phyloP scores from a whole-genome alignment of 2,113 vertebrate genomes.

The Rhinolophus sinicus region DNA sequence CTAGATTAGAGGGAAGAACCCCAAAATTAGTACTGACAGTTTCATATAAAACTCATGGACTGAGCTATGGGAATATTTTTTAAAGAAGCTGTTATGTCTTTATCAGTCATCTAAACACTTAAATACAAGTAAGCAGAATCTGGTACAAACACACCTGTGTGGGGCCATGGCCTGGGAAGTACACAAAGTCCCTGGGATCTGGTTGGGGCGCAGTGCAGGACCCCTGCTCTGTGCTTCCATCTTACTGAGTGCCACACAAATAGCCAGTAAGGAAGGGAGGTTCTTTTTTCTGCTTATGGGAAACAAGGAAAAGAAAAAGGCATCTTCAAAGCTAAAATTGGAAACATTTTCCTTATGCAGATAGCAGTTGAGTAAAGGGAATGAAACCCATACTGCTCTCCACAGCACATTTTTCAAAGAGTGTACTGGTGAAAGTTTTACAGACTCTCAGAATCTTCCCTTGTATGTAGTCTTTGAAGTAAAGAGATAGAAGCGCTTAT shows the following conservation, averaged over 20 bases:
- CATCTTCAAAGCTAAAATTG: conserved; percentile 57
- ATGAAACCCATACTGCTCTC: neutral
- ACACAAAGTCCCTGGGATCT: neutral
- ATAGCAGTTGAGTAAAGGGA: conserved; percentile 1
- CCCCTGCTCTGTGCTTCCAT: neutral
- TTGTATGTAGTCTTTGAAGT: conserved; percentile 63
- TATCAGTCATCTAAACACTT: neutral
- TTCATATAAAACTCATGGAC: neutral
- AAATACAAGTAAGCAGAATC: neutral
- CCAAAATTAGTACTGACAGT: neutral
- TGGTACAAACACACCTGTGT: neutral
- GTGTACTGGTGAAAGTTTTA: neutral
- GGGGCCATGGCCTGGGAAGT: too few species aligned
- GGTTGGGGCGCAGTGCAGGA: neutral
- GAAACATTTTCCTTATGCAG: conserved; percentile 57
- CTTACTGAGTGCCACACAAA: neutral
- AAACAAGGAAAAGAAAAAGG: conserved; percentile 16
- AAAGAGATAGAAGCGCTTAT: neutral
- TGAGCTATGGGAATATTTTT: neutral
- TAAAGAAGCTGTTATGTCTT: neutral
- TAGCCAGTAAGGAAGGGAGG: neutral
- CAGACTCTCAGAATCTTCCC: conserved; percentile 10
- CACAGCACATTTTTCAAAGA: conserved; percentile 48
- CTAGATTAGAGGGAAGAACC: neutral
- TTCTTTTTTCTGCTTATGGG: neutral